Conservation (phyloP, 2,888 invertebrate genomes). For the Gandaritis pyraliata region DNA sequence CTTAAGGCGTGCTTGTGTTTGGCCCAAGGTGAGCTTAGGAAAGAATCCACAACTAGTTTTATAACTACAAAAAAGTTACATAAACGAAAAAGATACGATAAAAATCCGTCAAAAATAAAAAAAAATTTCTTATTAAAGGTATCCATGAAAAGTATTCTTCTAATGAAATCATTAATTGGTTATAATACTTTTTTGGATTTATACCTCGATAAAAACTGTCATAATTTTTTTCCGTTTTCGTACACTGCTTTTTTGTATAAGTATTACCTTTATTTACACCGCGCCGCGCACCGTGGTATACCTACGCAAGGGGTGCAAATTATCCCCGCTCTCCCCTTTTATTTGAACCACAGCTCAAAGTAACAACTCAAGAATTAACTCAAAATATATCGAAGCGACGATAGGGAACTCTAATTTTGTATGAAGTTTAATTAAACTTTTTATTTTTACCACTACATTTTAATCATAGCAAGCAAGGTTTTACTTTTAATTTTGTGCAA, state of each 20-base stretch:
- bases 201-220: too few relatives aligned
- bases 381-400: conserved; percentile 47
- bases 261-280: neutral
- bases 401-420: conserved; percentile 48
- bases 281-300: neutral
- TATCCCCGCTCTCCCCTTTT: conserved; percentile 27
- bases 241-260: too few relatives aligned
- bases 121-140: too few relatives aligned
- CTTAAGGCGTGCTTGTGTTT: conserved; percentile 43
- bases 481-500: too few relatives aligned
- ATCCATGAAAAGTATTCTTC: neutral
- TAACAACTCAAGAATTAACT: conserved; percentile 44
- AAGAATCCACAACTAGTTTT: too few relatives aligned
- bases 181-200: too few relatives aligned
- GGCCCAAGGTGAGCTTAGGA: conserved; percentile 15
- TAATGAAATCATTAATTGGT: too few relatives aligned
- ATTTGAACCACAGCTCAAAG: conserved; percentile 6
- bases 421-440: conserved; percentile 43
- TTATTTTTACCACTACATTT: conserved; percentile 11
- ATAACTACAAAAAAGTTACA: too few relatives aligned
- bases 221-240: too few relatives aligned
- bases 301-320: neutral
- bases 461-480: conserved; percentile 5
- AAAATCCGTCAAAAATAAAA: too few relatives aligned
- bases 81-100: neutral